These are phyloP conservation scores for Semotilus atromaculatus DNA, from an alignment of 2,797 vertebrate species.

Conservation along the genomic window DNA sequence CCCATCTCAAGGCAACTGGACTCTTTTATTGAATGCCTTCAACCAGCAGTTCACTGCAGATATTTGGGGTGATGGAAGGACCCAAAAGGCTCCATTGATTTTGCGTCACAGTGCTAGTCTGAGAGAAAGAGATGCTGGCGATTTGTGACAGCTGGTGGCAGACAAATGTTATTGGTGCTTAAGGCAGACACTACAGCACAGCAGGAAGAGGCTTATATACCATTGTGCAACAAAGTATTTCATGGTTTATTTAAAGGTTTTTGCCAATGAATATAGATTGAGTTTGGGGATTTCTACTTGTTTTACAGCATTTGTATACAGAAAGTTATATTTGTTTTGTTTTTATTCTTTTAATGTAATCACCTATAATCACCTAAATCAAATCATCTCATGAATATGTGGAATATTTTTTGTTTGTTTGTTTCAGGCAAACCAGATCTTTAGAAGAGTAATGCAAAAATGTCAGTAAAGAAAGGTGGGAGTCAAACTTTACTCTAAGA, in stretches of 20 bases:
- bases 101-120: conserved; percentile 65
- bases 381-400: conserved; percentile 7
- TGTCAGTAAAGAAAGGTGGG: conserved; percentile 33
- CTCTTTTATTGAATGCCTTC: conserved; percentile 57
- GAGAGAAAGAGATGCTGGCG: conserved; percentile 66
- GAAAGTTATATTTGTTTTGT: background rate
- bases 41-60: conserved; percentile 67
- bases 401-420: conserved; percentile 1
- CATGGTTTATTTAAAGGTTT: conserved; percentile 30
- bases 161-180: conserved; percentile 48
- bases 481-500: conserved; percentile 36
- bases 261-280: background rate
- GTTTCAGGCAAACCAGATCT: conserved; percentile 10
- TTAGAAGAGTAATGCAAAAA: conserved; percentile 17
- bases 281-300: background rate
- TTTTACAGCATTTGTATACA: background rate
- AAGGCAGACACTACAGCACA: conserved; percentile 52
- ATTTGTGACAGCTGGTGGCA: conserved; percentile 71
- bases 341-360: conserved; percentile 34
- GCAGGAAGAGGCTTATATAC: conserved; percentile 36
- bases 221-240: conserved; percentile 31
- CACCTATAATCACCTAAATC: conserved; percentile 28
- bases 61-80: conserved; percentile 74
- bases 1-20: conserved; percentile 39
- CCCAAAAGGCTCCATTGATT: conserved; percentile 75